Base-by-base conservation (phyloP, 1,140 invertebrate species). In the Pogonognathellus flavescens region DNA sequence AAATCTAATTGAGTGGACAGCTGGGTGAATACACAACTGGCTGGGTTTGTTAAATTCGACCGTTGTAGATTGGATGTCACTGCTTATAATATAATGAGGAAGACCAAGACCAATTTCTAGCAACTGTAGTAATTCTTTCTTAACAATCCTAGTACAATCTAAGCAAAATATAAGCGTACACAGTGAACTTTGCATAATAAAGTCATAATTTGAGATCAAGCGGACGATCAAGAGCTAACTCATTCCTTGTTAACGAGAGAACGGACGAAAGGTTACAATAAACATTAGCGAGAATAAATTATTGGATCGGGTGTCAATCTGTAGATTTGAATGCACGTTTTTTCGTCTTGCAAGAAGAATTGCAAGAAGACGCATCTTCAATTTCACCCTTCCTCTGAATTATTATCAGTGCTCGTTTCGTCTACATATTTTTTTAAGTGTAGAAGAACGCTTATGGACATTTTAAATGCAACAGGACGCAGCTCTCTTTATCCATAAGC, bases 41-140 rank as follows among this genome's bases (percentile, higher is more conserved):
- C 31, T 6, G 14, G 41, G 18, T 49, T 76, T 76, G 70, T 41
- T 41, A 6, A 6, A 41, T 41, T 41, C 31, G 6, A 41, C 31
- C 31, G 6, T 41, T 41, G 31, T 41, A 50, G 70, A 76, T 66
- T 66, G 62, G 62, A 50, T 76, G 70, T 76, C 70, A 76, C 31
- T 76, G 70, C 70, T 41, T 76, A 76, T 76, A 31, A 76, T 76
- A 76, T 16, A 76, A 76, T 76, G 70, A 76, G 16, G 70, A 76
- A 76, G 70, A 76, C 41, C 41, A 76, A 76, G 31, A 76, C 31
- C 70, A 76, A 76, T 76, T 76, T 76, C n/a, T 76, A 41, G 31
- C 70, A 76, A 49, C 70, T 16, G 22, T 31, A 41, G 31, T 41
- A 49, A 76, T 76, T 76, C 70, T 76, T 31, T 7, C 31, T 49